Evolutionary conservation across 2,113 vertebrate species (phyloP), one percentile per base, ranked within the genome.

Genomic region (Acinonyx jubatus): DNA sequence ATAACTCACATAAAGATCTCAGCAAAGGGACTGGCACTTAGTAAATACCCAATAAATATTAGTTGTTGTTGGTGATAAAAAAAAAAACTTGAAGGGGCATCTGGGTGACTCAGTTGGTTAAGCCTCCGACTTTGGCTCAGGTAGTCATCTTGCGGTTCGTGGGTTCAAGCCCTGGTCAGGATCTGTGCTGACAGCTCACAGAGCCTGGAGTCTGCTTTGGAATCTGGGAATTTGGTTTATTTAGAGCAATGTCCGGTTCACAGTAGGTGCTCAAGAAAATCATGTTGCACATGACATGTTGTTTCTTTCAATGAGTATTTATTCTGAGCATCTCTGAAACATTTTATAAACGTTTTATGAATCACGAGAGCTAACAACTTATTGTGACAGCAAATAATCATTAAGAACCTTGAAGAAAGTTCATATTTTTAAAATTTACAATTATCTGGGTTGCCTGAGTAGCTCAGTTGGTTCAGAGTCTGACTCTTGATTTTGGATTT

Each of bases 361-460:
- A 63, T 96, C 86, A 78, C 12, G 69, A 81, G 18, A 82, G 50
- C 5, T 87, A 61, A 50, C 52, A 12, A 55, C 6, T 85, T 50
- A 82, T 76, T 55, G 66, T 73, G 65, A 87, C 4, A 21, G 3
- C 38, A 86, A 97, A 45, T 19, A 93, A 95, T 76, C 89, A 45
- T 31, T 31, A 81, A 95, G 55, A 85, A 16, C 45, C 27, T 25
- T 88, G 12, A 85, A 93, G 71, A 87, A 68, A 91, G 63, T 66
- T 81, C 2, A 8, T 79, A 61, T 76, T 94, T 38, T 86, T 93
- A 93, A 97, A 97, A 98, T 99, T 99, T 98, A 99, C 99, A 99
- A 33, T 99, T 99, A 99, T 99, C 99, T 61, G 57, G 21, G 57
- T 21, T 3, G 8, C 57, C 57, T 61, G 21, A 61, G 57, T 7